Evolutionary conservation across 2,113 vertebrate species (phyloP), one percentile per base, ranked within the genome.

Genomic region (Xenopus laevis): DNA sequence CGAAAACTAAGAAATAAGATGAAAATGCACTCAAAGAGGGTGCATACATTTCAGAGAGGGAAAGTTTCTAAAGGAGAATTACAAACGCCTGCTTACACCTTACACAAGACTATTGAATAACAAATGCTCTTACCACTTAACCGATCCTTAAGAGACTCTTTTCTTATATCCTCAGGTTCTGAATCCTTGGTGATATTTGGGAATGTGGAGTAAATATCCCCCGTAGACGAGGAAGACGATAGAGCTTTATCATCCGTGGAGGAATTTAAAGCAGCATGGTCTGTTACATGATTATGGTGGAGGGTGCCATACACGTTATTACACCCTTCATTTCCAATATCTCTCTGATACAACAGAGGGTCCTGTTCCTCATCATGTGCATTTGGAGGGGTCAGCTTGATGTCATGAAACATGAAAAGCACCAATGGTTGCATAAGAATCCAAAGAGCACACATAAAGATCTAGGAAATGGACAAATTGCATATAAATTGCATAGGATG

Each of bases 391-490:
- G 68, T 44, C 7, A 81, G 73, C 10, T 82, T 84, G 10, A 92
- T 78, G 79, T 94, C 93, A 81, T 87, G 90, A 86, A 91, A 94
- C 89, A 94, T 87, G 70, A 87, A 83, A 55, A 89, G 27, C 17
- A 93, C 88, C 0, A 80, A 80, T 6, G 93, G 47, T 78, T 93
- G 91, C 21, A 94, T 85, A 30, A 93, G 84, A 71, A 84, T 74
- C 93, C 93, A 94, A 71, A 93, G 79, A 27, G 86, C 21, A 71
- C 90, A 93, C 93, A 94, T 94, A 75, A 93, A 94, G 68, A 93
- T 74, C 93, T 94, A 83, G 8, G 47, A 78, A 33, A 16, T n/a
- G 11, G 12, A 50, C 47, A 50, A 50, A 50, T 4, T 2, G 15
- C 12, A 50, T 13, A 62, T 8, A 27, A 27, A 12, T 15, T 9